Evolutionary conservation across 92 coral and sea anemone species (phyloP).

Genomic region (Muricea muricata): DNA sequence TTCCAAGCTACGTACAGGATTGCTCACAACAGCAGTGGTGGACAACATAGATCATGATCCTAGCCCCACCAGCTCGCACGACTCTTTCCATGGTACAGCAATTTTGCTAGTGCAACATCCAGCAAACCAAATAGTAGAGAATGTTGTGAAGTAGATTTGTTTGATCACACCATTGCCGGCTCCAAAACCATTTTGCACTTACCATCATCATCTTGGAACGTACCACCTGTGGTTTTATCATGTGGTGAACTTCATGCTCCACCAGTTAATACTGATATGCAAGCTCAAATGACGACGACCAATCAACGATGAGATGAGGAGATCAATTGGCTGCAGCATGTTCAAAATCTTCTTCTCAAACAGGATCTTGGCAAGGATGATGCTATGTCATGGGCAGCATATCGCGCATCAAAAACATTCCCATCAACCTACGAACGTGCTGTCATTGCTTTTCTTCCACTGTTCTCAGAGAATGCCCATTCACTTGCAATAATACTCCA

Average conservation of each 20-base stretch:
- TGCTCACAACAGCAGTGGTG: too few species aligned
- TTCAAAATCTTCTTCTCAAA: conserved; percentile 7
- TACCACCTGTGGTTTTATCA: background rate
- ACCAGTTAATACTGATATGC: background rate
- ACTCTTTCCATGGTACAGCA: too few species aligned
- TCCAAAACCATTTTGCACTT: background rate
- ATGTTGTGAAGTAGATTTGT: too few species aligned
- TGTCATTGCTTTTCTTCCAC: conserved; percentile 28
- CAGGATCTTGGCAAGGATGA: conserved; percentile 24
- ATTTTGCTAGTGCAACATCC: too few species aligned
- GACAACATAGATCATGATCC: too few species aligned
- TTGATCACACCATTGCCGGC: too few species aligned
- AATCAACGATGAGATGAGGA: background rate
- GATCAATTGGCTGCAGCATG: conserved; percentile 25
- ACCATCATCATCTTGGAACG: conserved; percentile 1
- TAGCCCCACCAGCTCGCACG: too few species aligned
- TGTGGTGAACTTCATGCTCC: background rate
- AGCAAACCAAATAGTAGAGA: too few species aligned
- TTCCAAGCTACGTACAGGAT: too few species aligned
- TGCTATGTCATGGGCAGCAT: conserved; percentile 45
- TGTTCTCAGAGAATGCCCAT: conserved; percentile 59
- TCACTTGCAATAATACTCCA: conserved; percentile 67
- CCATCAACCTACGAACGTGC: conserved; percentile 17
- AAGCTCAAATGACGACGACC: background rate
- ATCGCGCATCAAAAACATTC: conserved; percentile 31